A percentile compares a stretch with the other conserved stretches of the same genome.
These are phyloP conservation scores for Allophyes oxyacanthae DNA, from an alignment of 2,888 invertebrate species.

Conservation along the genomic window DNA sequence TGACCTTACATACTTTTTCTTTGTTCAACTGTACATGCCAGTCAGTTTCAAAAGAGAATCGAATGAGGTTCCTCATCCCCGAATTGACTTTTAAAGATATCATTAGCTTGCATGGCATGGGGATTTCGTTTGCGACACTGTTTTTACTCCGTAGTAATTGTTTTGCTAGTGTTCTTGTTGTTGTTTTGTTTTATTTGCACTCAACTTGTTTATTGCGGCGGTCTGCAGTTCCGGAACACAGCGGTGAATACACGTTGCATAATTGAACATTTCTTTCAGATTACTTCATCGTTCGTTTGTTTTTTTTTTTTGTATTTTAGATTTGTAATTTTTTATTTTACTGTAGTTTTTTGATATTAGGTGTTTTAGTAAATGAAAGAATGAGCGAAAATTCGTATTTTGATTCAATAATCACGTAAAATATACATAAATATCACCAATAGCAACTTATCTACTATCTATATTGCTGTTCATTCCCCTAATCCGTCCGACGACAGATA, in stretches of 20 bases:
- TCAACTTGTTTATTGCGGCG: conserved; percentile 67
- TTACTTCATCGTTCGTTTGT: conserved; percentile 21
- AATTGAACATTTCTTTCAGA: conserved; percentile 45
- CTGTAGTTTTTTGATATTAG: conserved; percentile 4
- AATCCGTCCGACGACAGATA: conserved; percentile 58
- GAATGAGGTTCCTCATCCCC: conserved; percentile 64
- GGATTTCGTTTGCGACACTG: conserved; percentile 74
- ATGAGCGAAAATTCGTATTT: too few relatives aligned
- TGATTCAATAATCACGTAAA: conserved; percentile 3
- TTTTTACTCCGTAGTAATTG: conserved; percentile 70
- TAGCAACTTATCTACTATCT: conserved; percentile 21
- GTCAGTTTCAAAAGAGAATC: conserved; percentile 69
- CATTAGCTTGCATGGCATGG: conserved; percentile 84
- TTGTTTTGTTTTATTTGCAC: conserved; percentile 72
- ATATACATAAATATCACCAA: conserved; percentile 21
- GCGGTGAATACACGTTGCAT: conserved; percentile 51
- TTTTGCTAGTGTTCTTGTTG: conserved; percentile 76
- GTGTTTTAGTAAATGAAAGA: conserved; percentile 2
- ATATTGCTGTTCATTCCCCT: conserved; percentile 32
- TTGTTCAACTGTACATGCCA: conserved; percentile 11
- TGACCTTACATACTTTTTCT: too few relatives aligned
- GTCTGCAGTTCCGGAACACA: conserved; percentile 63
- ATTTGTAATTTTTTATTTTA: conserved; percentile 8
- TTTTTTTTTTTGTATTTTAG: conserved; percentile 8
- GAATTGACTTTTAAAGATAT: conserved; percentile 62